phyloP scores from a whole-genome alignment of 2,888 invertebrate genomes.

The Ormia ochracea region DNA sequence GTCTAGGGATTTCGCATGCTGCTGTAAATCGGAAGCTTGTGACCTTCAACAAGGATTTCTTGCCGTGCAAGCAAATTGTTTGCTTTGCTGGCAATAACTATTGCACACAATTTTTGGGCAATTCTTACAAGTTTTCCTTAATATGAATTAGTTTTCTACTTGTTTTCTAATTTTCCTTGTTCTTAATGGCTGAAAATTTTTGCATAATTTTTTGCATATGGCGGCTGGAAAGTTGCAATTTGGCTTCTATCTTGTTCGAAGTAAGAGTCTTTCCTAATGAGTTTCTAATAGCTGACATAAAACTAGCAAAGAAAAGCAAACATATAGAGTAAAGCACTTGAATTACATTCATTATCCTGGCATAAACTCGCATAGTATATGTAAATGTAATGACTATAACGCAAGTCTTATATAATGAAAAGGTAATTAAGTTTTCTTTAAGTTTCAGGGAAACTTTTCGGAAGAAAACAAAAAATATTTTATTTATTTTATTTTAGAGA shows the following conservation, averaged over 20 bases:
- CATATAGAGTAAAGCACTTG: neutral
- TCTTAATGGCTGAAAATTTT: neutral
- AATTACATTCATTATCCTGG: neutral
- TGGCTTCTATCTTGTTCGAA: neutral
- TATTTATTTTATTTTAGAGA: too few species aligned
- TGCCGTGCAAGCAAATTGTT: conserved; percentile 19
- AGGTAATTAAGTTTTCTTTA: neutral
- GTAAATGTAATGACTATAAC: neutral
- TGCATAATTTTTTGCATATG: conserved; percentile 48
- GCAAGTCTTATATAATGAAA: neutral
- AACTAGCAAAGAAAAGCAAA: neutral
- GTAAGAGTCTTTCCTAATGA: conserved; percentile 42
- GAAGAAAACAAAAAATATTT: too few species aligned
- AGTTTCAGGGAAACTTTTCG: neutral
- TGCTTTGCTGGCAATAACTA: conserved; percentile 14
- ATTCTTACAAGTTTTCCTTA: conserved; percentile 37
- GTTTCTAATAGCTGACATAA: conserved; percentile 50
- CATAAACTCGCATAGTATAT: too few species aligned
- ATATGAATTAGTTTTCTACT: neutral
- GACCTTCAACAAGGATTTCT: neutral
- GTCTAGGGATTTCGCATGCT: too few species aligned
- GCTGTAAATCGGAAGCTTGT: too few species aligned
- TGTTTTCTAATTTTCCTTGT: neutral
- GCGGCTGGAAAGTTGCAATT: conserved; percentile 20
- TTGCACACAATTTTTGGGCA: neutral